phyloP scores from a whole-genome alignment of 2,797 vertebrate species.

The Ciconia nigra region DNA sequence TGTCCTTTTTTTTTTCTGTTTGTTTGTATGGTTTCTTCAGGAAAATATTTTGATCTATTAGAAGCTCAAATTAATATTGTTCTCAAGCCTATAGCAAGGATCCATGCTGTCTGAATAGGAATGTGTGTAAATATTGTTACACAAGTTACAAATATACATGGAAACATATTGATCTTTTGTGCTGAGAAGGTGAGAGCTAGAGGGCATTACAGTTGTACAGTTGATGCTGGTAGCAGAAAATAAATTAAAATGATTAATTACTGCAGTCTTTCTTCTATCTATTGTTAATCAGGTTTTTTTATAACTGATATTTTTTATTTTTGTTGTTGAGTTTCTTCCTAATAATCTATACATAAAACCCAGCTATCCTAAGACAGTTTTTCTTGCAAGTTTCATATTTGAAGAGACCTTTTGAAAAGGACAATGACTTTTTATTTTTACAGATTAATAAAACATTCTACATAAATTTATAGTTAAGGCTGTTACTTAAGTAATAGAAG shows the following conservation, averaged over 20 bases:
- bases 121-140: neutral
- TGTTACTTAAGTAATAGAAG: neutral
- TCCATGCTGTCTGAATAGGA: neutral
- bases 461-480: neutral
- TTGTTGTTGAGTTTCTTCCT: neutral
- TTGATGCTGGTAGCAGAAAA: neutral
- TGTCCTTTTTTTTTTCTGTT: neutral
- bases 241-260: neutral
- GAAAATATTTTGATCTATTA: neutral
- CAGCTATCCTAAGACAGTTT: neutral
- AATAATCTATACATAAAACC: neutral
- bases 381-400: neutral
- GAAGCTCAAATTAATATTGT: neutral
- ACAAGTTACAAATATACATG: neutral
- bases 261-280: neutral
- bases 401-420: neutral
- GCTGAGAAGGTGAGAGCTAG: neutral
- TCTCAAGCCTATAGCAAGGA: neutral
- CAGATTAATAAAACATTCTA: neutral
- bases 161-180: neutral
- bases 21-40: neutral
- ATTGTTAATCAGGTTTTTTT: neutral
- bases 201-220: neutral
- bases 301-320: neutral
- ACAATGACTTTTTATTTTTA: neutral